Percentiles rank a stretch among this genome's conserved stretches.
Evolutionary conservation across 2,113 vertebrate species (phyloP).

Genomic region (Pelvicachromis taeniatus): DNA sequence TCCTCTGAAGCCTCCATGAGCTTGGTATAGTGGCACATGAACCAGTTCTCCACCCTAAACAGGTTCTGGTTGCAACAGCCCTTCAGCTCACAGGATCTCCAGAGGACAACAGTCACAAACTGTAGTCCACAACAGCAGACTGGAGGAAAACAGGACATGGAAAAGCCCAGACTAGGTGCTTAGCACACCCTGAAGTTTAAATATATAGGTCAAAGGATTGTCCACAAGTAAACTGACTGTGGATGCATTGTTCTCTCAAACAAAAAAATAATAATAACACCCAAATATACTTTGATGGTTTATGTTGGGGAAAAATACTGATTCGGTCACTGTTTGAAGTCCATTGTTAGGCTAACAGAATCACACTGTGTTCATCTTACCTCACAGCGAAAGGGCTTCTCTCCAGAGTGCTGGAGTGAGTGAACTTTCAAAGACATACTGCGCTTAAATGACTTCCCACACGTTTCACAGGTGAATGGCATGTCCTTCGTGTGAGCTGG

Average conservation of each 20-base stretch:
- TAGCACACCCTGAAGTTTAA: background rate
- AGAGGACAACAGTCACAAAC: background rate
- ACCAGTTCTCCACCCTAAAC: background rate
- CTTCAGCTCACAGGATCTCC: background rate
- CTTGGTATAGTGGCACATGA: background rate
- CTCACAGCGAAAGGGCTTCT: constrained; percentile 97
- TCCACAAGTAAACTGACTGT: background rate
- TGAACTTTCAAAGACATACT: constrained; percentile 99
- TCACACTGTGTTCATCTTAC: constrained; percentile 63
- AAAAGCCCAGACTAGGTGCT: background rate
- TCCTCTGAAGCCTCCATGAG: background rate
- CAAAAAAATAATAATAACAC: too few species aligned
- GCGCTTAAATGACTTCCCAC: constrained; percentile 97
- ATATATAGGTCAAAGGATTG: background rate
- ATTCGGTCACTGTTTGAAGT: background rate
- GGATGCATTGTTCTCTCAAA: background rate
- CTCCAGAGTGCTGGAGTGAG: constrained; percentile 95
- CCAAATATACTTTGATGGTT: background rate
- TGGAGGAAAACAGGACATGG: background rate
- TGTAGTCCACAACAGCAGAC: background rate
- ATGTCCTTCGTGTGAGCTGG: constrained; percentile 98
- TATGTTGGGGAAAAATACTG: background rate
- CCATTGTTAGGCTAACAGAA: background rate
- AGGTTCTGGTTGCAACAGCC: background rate
- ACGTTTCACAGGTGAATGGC: constrained; percentile 98